Percentiles rank a stretch among this genome's conserved stretches.
Conservation (phyloP, 2,888 invertebrate species). For the Phyllotreta cruciferae region DNA sequence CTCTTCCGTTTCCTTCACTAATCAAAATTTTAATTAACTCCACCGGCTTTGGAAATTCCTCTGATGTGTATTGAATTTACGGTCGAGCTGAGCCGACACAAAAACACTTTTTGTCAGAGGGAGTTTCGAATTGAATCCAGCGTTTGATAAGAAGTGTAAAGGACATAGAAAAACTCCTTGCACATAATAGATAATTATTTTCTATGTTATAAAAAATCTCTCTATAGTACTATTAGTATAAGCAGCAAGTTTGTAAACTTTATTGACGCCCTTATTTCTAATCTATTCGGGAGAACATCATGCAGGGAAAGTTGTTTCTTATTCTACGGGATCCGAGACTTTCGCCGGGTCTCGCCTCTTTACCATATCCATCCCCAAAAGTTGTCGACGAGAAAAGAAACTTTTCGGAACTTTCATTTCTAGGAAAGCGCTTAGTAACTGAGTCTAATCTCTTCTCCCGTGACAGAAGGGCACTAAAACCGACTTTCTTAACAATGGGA, state of each 20-base stretch:
- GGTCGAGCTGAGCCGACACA: not conserved
- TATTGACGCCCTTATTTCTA: too few species aligned
- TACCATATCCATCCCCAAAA: not conserved
- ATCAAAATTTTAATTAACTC: slow-evolving; percentile 31
- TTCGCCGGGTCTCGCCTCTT: not conserved
- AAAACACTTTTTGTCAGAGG: too few species aligned
- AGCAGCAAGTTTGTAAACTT: too few species aligned
- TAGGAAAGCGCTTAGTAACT: slow-evolving; percentile 34
- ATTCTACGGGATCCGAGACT: too few species aligned
- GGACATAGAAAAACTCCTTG: too few species aligned
- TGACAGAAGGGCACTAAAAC: slow-evolving; percentile 42
- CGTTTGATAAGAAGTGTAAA: too few species aligned
- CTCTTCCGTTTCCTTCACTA: slow-evolving; percentile 15
- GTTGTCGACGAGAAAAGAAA: slow-evolving; percentile 4
- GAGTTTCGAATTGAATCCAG: too few species aligned
- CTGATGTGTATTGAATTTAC: slow-evolving; percentile 9
- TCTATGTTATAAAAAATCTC: too few species aligned
- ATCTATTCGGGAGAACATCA: too few species aligned
- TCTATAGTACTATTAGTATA: too few species aligned
- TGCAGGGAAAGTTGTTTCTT: too few species aligned
- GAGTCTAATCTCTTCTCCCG: slow-evolving; percentile 32
- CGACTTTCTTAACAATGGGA: slow-evolving; percentile 37
- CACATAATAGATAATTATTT: too few species aligned
- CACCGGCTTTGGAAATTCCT: slow-evolving; percentile 14
- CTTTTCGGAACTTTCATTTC: slow-evolving; percentile 31